These are phyloP conservation scores for Rattus norvegicus DNA, from an alignment of 2,113 vertebrate species.

Conservation along the genomic window DNA sequence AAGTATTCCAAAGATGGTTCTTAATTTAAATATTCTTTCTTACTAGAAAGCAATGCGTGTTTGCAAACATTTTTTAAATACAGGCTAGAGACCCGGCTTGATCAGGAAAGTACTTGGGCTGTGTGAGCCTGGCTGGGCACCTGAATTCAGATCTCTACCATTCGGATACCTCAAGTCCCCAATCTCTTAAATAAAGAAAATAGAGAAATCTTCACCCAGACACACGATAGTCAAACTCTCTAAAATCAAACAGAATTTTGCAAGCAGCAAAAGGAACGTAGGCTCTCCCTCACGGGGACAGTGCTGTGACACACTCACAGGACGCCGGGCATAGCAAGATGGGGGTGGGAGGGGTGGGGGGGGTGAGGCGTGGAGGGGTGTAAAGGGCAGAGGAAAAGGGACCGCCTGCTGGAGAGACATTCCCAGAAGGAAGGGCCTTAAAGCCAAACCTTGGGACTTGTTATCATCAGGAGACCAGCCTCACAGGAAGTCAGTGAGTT, in stretches of 20 bases:
- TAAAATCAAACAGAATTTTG: background rate
- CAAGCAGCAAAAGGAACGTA: background rate
- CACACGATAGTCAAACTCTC: background rate
- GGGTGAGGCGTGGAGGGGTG: too few species aligned
- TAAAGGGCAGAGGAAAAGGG: background rate
- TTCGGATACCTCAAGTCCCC: background rate
- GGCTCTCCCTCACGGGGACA: background rate
- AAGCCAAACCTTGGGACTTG: background rate
- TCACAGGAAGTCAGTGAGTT: background rate
- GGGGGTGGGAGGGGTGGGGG: background rate
- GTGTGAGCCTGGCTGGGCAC: background rate
- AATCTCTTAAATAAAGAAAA: background rate
- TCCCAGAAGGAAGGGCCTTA: background rate
- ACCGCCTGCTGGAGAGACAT: background rate
- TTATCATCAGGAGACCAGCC: background rate
- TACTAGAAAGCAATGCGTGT: background rate
- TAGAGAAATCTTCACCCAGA: background rate
- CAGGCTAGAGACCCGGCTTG: background rate
- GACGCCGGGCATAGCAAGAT: background rate
- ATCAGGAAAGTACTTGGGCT: background rate
- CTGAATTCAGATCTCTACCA: background rate
- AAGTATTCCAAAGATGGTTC: background rate
- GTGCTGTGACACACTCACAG: background rate
- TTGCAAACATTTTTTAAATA: background rate
- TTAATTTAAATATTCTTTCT: background rate